Evolutionary conservation across 2,888 invertebrate species (phyloP), one percentile per base, ranked within the genome.

Genomic region (Acronicta psi): DNA sequence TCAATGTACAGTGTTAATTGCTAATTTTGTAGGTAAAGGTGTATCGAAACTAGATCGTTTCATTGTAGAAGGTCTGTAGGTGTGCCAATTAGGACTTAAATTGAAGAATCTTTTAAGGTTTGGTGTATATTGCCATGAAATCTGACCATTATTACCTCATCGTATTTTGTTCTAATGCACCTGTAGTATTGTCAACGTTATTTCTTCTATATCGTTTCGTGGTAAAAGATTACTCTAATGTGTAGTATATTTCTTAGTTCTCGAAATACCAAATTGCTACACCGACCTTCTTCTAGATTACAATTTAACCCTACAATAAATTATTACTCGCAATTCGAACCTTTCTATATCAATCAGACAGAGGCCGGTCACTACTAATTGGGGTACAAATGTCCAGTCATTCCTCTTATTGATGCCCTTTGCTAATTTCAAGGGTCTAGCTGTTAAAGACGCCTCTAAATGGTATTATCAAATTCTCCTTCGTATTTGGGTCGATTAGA

Each of bases 311-410:
- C 74, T 51, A 44, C 63, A 60, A 53, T 75, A 59, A 71, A 69
- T 75, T 75, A 73, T 75, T 73, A 25, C 60, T 65, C 40, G 61
- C 62, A 73, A 69, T 74, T 64, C 58, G 52, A 55, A 47, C 42
- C 59, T 63, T 62, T 69, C 63, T 41, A 42, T 59, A 75, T 75
- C 69, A 69, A 75, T 77, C 72, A 55, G 59, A 59, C 65, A 64
- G 62, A 63, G 61, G 61, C 60, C 64, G 59, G 69, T 59, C 80
- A 68, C 55, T 60, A 59, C 72, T 81, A 81, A 82, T 82, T 80
- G 76, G 63, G 69, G 79, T 66, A 76, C 75, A 76, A 82, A 80
- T 80, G 80, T 73, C 76, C 75, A 80, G 83, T 83, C 84, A 84
- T 84, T 79, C 75, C 71, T 81, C 81, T 80, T 82, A 85, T 85